Evolutionary conservation across 2,113 vertebrate genomes (phyloP).

Genomic region (Mungos mungo): DNA sequence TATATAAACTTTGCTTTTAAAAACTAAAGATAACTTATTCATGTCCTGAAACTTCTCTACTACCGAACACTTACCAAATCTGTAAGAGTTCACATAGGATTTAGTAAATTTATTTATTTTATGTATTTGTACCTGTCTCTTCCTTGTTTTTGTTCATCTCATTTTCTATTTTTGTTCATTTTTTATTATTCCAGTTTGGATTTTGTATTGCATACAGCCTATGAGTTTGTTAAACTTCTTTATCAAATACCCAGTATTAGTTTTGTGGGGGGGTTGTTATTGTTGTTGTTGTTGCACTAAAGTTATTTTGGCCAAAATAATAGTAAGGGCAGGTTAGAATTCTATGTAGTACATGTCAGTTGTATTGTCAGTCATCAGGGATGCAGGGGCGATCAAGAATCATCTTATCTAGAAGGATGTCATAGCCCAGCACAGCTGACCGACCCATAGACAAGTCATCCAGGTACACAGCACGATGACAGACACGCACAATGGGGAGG

Average conservation of each 20-base stretch:
- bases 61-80: neutral
- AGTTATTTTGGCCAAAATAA: neutral
- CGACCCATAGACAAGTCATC: neutral
- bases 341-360: neutral
- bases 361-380: neutral
- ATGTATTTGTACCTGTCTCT: neutral
- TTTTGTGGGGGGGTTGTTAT: neutral
- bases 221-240: neutral
- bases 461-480: neutral
- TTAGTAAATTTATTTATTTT: neutral
- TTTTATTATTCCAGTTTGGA: neutral
- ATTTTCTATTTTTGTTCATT: neutral
- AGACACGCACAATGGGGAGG: rapidly evolving
- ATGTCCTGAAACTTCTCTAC: neutral
- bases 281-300: neutral
- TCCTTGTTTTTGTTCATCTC: neutral
- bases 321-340: neutral
- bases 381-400: neutral
- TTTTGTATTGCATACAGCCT: neutral
- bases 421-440: rapidly evolving
- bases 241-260: neutral
- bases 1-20: neutral
- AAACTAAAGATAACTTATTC: neutral
- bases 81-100: neutral
- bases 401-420: neutral